Percentiles rank a stretch among this genome's conserved stretches.
phyloP scores from a whole-genome alignment of 2,797 vertebrate species.

The Streptopelia turtur region DNA sequence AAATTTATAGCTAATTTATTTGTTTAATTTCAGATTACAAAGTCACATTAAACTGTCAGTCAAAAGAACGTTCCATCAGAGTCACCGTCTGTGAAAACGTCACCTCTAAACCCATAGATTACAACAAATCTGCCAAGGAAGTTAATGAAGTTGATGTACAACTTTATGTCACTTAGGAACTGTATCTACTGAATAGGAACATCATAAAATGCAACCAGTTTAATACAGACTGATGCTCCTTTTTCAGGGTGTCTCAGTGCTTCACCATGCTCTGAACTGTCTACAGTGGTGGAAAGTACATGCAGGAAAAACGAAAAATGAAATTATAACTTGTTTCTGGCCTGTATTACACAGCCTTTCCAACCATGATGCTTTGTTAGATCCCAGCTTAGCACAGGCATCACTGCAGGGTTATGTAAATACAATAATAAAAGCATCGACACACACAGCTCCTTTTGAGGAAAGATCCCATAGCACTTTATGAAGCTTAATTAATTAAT shows the following conservation, averaged over 20 bases:
- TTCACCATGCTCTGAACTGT: background rate
- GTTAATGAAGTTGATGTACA: background rate
- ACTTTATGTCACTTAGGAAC: background rate
- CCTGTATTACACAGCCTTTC: background rate
- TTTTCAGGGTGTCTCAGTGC: background rate
- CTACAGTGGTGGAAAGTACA: background rate
- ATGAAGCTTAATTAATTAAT: background rate
- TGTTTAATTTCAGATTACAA: conserved; percentile 19
- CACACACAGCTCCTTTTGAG: background rate
- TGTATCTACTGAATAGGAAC: background rate
- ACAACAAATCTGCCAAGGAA: background rate
- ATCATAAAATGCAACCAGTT: background rate
- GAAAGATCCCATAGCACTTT: background rate
- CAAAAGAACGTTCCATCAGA: background rate
- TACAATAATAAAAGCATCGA: background rate
- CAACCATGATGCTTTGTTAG: fast-evolving
- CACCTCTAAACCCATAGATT: conserved; percentile 21
- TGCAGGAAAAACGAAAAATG: background rate
- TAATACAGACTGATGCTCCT: background rate
- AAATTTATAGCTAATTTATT: background rate
- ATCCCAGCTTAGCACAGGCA: background rate
- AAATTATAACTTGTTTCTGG: background rate
- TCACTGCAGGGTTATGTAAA: background rate
- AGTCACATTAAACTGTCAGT: background rate
- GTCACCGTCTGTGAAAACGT: background rate